Base-by-base conservation (phyloP, 2,797 vertebrate genomes). In the Helostoma temminkii region DNA sequence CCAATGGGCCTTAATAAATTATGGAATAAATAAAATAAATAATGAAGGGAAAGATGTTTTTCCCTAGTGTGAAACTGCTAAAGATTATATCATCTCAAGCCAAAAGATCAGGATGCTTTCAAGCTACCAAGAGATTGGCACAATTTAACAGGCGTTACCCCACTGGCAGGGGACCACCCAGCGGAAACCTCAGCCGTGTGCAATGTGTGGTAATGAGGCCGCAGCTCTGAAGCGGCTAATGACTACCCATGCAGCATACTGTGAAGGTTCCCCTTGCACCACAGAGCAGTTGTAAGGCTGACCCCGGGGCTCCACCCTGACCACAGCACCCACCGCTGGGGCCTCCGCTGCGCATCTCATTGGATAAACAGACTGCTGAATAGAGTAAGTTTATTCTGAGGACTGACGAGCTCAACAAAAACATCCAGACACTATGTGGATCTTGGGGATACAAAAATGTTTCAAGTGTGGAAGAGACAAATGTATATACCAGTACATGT, bases 201-300 rank as follows among this genome's bases (percentile, higher is more conserved):
- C 66, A 42, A 42, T 21, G 79, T 71, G 78, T 66, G 73, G 81
- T 86, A 87, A 85, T 81, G 76, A 87, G 80, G 74, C 68, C 11
- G 58, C n/a, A 0, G 43, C 77, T 72, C 49, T 69, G 71, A 76
- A 80, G 71, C 77, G 14, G 65, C 70, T 85, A 85, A 89, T 74
- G 68, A 66, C 76, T 79, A 67, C 69, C 80, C 60, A 32, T 54
- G 71, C 73, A 36, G 73, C 63, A 59, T 67, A 1, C 63, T 32
- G 58, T 12, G 45, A 36, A 59, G 63, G 71, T 39, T n/a, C 43
- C 43, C 59, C 21, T 49, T 6, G 16, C 69, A 56, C 73, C 72
- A 30, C 71, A 53, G 65, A 78, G 82, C 21, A 18, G 54, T 74
- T 66, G 79, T 1, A 30, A 72, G 76, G 61, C 47, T 54, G 80